Conservation (phyloP, 2,888 invertebrate genomes). For the Eretmocerus hayati region DNA sequence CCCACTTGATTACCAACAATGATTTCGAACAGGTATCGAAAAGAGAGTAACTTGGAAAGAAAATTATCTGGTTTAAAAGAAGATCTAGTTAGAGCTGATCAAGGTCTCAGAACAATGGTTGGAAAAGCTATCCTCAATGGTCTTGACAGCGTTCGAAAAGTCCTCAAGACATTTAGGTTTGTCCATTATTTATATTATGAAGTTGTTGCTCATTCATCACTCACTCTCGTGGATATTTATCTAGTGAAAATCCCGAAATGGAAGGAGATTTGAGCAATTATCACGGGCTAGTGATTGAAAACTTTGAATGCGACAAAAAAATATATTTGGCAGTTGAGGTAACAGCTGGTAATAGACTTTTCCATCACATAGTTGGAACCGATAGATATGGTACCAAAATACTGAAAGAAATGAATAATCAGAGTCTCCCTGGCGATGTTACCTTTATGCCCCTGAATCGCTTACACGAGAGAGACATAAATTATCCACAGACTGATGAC, state of each 20-base stretch:
- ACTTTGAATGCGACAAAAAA: constrained; percentile 77
- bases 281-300: constrained; percentile 84
- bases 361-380: constrained; percentile 96
- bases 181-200: neutral
- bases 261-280: constrained; percentile 51
- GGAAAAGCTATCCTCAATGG: constrained; percentile 95
- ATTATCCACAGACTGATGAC: constrained; percentile 70
- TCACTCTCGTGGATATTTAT: constrained; percentile 4
- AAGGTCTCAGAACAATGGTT: constrained; percentile 87
- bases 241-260: constrained; percentile 36
- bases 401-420: constrained; percentile 93
- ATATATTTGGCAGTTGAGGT: constrained; percentile 98
- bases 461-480: constrained; percentile 61
- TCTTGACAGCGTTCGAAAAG: constrained; percentile 91
- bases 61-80: constrained; percentile 86
- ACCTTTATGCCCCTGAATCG: constrained; percentile 98
- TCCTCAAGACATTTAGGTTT: constrained; percentile 75
- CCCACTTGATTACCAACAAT: too few species aligned
- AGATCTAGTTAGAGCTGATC: constrained; percentile 90
- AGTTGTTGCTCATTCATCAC: neutral
- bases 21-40: neutral
- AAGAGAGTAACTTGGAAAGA: constrained; percentile 73
- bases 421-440: constrained; percentile 93
- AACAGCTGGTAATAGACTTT: constrained; percentile 77
- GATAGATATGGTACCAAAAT: constrained; percentile 96